phyloP scores from a whole-genome alignment of 1,140 invertebrate genomes.

The Drosophila melanica region DNA sequence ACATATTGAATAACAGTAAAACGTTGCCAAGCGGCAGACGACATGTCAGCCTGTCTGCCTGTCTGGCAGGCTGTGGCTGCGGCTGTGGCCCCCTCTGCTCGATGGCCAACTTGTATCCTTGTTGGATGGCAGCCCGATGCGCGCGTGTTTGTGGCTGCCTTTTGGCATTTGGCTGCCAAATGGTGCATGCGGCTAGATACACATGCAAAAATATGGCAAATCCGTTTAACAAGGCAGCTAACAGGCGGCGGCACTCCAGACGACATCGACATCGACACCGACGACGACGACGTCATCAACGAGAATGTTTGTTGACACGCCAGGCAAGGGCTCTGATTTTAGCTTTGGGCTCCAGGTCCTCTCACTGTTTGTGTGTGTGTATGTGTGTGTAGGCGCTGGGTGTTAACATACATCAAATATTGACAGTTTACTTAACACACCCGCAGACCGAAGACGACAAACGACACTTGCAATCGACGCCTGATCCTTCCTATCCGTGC shows the following conservation, averaged over 20 bases:
- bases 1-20: conserved; percentile 82
- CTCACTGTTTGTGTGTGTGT: conserved; percentile 11
- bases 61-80: conserved; percentile 40
- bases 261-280: conserved; percentile 30
- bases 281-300: conserved; percentile 32
- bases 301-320: conserved; percentile 68
- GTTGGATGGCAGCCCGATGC: conserved; percentile 21
- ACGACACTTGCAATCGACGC: conserved; percentile 52
- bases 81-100: background rate
- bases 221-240: conserved; percentile 63
- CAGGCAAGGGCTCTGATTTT: conserved; percentile 32
- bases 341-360: conserved; percentile 19
- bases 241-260: conserved; percentile 45
- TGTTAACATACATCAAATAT: conserved; percentile 83
- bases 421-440: conserved; percentile 78
- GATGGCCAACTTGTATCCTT: conserved; percentile 38
- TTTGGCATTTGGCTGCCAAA: conserved; percentile 80
- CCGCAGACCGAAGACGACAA: conserved; percentile 23
- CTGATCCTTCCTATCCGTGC: conserved; percentile 4
- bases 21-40: conserved; percentile 63
- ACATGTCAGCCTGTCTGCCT: conserved; percentile 63
- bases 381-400: conserved; percentile 50
- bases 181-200: conserved; percentile 70
- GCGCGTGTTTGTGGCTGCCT: conserved; percentile 76
- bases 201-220: conserved; percentile 78